Percentiles rank a stretch among this genome's conserved stretches.
phyloP scores from a whole-genome alignment of 2,113 vertebrate species.

The Oenanthe oenanthe region DNA sequence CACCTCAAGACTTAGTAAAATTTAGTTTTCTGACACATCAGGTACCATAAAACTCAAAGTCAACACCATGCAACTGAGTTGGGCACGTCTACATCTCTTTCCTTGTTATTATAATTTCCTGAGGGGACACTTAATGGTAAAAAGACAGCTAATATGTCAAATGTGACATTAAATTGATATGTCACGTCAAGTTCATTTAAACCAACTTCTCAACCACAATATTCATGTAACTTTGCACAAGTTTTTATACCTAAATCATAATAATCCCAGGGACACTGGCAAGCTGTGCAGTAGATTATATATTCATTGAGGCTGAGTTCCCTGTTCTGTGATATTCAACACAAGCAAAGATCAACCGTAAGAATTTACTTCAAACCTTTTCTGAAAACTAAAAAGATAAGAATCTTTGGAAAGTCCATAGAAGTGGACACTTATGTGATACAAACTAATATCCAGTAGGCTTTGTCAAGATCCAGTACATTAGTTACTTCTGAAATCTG shows the following conservation, averaged over 20 bases:
- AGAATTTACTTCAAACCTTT: background rate
- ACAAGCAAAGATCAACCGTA: background rate
- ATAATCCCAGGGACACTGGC: background rate
- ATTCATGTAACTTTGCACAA: conserved; percentile 17
- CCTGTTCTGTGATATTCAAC: background rate
- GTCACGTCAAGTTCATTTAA: conserved; percentile 54
- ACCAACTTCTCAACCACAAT: background rate
- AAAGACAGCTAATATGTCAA: conserved; percentile 53
- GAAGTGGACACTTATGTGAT: background rate
- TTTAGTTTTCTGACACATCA: background rate
- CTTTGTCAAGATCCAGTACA: background rate
- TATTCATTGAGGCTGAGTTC: background rate
- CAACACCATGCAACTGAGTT: background rate
- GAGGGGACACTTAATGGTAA: conserved; percentile 24
- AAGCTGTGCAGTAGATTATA: background rate
- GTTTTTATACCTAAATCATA: background rate
- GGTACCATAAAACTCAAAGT: conserved; percentile 32
- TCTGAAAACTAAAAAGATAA: background rate
- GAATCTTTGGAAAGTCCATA: background rate
- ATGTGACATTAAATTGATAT: conserved; percentile 43
- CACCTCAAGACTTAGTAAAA: background rate
- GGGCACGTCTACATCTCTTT: background rate
- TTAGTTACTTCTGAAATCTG: conserved; percentile 1
- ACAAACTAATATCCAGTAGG: background rate
- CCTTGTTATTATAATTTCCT: conserved; percentile 52